Conservation (phyloP, 2,113 vertebrate species). For the Lagopus muta region DNA sequence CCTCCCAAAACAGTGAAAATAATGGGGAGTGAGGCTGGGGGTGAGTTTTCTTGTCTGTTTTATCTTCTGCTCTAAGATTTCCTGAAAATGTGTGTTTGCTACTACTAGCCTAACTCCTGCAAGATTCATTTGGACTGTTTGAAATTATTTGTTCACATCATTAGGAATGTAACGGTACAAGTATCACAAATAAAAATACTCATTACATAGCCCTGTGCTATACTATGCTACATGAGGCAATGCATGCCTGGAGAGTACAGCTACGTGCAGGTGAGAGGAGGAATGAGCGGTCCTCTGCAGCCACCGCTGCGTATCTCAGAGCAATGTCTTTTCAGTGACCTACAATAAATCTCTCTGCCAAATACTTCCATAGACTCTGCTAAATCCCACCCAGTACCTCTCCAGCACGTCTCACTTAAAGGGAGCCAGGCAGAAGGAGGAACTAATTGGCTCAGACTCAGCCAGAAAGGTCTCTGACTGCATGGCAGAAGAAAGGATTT, state of each 20-base stretch:
- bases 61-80: neutral
- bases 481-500: neutral
- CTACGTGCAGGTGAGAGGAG: neutral
- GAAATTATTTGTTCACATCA: neutral
- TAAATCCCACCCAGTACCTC: neutral
- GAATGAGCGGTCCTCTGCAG: neutral
- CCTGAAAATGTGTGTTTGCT: neutral
- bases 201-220: neutral
- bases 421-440: neutral
- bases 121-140: neutral
- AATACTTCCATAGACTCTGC: neutral
- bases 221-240: neutral
- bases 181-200: neutral
- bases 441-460: neutral
- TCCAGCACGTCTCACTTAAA: neutral
- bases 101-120: neutral
- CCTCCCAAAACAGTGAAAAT: neutral
- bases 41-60: neutral
- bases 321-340: neutral
- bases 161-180: neutral
- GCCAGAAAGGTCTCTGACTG: neutral
- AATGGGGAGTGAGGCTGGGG: neutral
- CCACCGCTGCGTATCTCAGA: rapidly evolving
- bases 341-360: neutral
- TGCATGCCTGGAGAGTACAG: neutral